Conservation (phyloP, 2,797 vertebrate species). For the Hozukius guyotensis region DNA sequence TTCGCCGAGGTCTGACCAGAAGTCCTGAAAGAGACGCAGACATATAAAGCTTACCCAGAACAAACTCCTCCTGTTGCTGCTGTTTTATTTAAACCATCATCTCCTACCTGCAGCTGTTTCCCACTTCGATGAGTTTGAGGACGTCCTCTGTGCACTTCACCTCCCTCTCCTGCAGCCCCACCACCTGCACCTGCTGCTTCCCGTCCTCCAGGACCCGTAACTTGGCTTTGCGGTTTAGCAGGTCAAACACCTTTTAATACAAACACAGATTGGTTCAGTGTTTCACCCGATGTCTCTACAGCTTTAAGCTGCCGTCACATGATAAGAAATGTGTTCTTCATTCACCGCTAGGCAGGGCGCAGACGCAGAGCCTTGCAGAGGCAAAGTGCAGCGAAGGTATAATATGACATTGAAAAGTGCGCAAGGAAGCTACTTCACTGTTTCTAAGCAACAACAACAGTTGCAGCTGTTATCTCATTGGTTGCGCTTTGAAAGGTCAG, state of each 20-base stretch:
- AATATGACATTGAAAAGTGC: too few relatives aligned
- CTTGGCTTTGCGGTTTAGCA: conserved; percentile 96
- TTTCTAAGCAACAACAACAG: too few relatives aligned
- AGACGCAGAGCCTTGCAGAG: too few relatives aligned
- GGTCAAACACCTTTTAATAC: conserved; percentile 90
- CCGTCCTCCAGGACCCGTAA: conserved; percentile 96
- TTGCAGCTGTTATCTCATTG: too few relatives aligned
- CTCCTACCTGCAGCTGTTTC: conserved; percentile 96
- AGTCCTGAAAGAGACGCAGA: conserved; percentile 82
- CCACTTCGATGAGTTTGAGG: conserved; percentile 96
- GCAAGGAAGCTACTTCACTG: too few relatives aligned
- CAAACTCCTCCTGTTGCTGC: not conserved
- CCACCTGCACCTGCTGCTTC: conserved; percentile 98
- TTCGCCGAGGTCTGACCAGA: conserved; percentile 98
- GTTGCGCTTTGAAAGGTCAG: too few relatives aligned
- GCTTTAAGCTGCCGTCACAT: too few relatives aligned
- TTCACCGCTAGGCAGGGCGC: too few relatives aligned
- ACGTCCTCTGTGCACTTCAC: conserved; percentile 98
- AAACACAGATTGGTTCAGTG: not conserved
- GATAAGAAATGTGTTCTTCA: too few relatives aligned
- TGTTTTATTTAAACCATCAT: not conserved
- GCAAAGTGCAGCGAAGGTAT: too few relatives aligned
- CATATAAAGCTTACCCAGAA: not conserved
- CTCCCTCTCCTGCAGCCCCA: conserved; percentile 94
- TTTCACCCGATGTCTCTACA: not conserved